Evolutionary conservation across 2,888 invertebrate genomes (phyloP).

Genomic region (Eulithis testata): DNA sequence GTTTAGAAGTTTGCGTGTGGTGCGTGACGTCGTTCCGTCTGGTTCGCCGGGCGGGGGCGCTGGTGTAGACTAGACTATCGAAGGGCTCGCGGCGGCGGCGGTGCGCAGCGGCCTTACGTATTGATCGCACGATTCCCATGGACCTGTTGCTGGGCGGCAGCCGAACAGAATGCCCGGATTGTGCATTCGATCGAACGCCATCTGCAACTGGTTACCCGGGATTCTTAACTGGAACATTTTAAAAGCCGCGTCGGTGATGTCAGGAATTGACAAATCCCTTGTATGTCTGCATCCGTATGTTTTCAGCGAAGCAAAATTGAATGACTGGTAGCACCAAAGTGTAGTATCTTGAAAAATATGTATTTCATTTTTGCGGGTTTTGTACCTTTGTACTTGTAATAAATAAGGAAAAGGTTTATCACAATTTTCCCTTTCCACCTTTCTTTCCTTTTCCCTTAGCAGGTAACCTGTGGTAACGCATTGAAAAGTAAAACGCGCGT

Average conservation of each 20-base stretch:
- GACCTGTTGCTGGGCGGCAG: conserved; percentile 82
- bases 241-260: not conserved
- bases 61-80: conserved; percentile 52
- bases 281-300: too few relatives aligned
- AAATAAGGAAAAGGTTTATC: not conserved
- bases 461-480: conserved; percentile 1
- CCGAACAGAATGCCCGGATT: conserved; percentile 47
- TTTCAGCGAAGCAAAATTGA: not conserved
- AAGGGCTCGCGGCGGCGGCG: conserved; percentile 68
- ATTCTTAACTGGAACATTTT: conserved; percentile 26
- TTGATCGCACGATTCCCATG: conserved; percentile 62
- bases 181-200: conserved; percentile 54
- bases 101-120: conserved; percentile 61
- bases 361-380: not conserved
- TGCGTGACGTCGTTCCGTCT: conserved; percentile 45
- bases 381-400: not conserved
- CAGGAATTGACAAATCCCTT: too few relatives aligned
- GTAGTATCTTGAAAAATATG: not conserved
- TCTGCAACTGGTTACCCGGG: conserved; percentile 46
- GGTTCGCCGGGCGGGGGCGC: conserved; percentile 43
- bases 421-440: not conserved
- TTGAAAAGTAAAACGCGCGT: not conserved
- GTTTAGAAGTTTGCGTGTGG: conserved; percentile 39
- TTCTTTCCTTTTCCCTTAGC: conserved; percentile 1
- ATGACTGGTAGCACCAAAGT: not conserved